A percentile compares a stretch with the other conserved stretches of the same genome.
These are phyloP conservation scores for Xestia ashworthii DNA, from an alignment of 2,888 invertebrate genomes.

Conservation along the genomic window DNA sequence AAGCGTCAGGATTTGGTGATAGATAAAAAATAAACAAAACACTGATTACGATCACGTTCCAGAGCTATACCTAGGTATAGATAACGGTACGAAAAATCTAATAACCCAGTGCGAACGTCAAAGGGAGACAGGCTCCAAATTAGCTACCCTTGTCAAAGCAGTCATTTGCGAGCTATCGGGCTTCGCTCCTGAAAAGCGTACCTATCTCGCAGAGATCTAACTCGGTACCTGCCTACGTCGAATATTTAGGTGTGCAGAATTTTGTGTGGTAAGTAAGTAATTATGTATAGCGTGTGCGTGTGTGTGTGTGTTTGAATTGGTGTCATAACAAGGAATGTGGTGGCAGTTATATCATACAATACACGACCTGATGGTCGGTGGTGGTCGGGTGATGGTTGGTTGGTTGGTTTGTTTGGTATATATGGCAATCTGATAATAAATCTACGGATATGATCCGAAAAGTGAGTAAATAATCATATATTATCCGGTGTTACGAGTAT, in stretches of 20 bases:
- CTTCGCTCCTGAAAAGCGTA: conserved; percentile 1
- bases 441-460: too few species aligned
- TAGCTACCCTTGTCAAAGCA: conserved; percentile 53
- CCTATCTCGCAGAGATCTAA: conserved; percentile 20
- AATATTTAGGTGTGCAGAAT: background rate
- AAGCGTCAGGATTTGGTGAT: background rate
- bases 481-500: too few species aligned
- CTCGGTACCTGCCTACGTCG: background rate
- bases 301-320: background rate
- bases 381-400: too few species aligned
- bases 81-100: conserved; percentile 24
- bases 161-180: conserved; percentile 35
- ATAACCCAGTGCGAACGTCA: conserved; percentile 38
- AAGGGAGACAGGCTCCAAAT: conserved; percentile 46
- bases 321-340: background rate
- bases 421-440: too few species aligned
- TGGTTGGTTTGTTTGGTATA: too few species aligned
- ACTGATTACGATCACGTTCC: background rate
- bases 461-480: too few species aligned
- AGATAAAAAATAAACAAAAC: background rate
- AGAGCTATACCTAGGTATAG: background rate
- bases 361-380: too few species aligned
- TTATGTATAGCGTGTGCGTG: background rate
- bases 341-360: too few species aligned
- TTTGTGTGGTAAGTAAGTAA: background rate